Evolutionary conservation across 2,797 vertebrate genomes (phyloP), one percentile per base, ranked within the genome.

Genomic region (Trachurus trachurus): DNA sequence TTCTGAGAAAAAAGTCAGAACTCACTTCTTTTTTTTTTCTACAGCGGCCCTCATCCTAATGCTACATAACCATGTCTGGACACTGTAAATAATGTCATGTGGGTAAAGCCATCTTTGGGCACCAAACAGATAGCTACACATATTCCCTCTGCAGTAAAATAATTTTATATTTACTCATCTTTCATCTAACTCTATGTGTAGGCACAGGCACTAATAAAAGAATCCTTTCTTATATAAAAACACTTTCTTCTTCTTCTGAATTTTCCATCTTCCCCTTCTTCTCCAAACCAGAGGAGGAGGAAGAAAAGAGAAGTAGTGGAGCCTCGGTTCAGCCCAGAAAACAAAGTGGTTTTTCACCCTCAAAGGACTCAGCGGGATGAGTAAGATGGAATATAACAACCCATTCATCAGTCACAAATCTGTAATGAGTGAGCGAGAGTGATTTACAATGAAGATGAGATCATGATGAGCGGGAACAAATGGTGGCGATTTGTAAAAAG

Each of bases 361-460:
- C 34, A 66, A 21, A 61, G n/a, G 54, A 59, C 40, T 71, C 40
- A 10, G 21, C 52, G n/a, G 13, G 53, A 53, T 50, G 76, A 78
- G 63, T 40, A 31, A 45, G 1, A 61, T 2, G 6, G 52, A 70
- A 57, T 26, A 69, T 15, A 44, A 52, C 22, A 71, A 76, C 49
- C 37, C 19, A 49, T 60, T 80, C 64, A 68, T 85, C 40, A n/a
- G 22, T 53, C 45, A 56, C 61, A n/a, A 17, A 5, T 34, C 42
- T 61, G 52, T 66, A 78, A 76, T 71, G 58, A 80, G 21, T 47
- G 65, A 76, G 56, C 52, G 19, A 31, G 6, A 19, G 7, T 72
- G 29, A 81, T 75, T 81, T 80, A 67, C 21, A 60, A 3, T 40
- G 19, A 15, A 45, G 29, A 69, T 73, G 73, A 63, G 42, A 63